Evolutionary conservation across 1,140 invertebrate genomes (phyloP).

Genomic region (Sycophaga agraensis): DNA sequence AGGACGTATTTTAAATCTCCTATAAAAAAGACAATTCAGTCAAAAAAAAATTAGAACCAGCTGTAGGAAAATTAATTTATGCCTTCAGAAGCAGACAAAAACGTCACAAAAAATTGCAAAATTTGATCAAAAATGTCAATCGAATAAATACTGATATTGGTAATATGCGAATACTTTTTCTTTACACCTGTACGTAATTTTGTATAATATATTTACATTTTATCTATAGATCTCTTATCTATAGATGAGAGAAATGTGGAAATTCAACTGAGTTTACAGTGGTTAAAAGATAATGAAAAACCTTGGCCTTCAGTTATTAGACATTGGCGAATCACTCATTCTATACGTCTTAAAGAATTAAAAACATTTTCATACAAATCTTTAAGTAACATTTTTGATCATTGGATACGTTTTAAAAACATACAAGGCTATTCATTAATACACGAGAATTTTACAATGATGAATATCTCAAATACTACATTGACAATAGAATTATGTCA

Average conservation of each 20-base stretch:
- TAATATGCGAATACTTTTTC: neutral
- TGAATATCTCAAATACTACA: too few relatives aligned
- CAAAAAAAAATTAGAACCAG: neutral
- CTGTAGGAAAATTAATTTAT: slow-evolving; percentile 13
- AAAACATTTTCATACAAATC: neutral
- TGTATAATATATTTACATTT: neutral
- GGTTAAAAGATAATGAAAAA: slow-evolving; percentile 9
- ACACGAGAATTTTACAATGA: too few relatives aligned
- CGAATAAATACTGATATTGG: neutral
- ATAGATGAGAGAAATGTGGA: neutral
- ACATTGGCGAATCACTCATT: slow-evolving; percentile 5
- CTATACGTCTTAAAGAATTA: neutral
- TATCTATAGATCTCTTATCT: too few relatives aligned
- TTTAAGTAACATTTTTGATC: neutral
- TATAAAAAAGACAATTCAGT: slow-evolving; percentile 14
- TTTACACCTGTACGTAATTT: neutral
- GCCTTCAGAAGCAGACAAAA: neutral
- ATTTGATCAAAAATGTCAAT: neutral
- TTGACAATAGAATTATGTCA: too few relatives aligned
- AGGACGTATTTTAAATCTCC: too few relatives aligned
- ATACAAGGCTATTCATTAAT: too few relatives aligned
- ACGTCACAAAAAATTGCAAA: neutral
- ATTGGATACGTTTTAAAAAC: too few relatives aligned
- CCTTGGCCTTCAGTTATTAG: slow-evolving; percentile 3
- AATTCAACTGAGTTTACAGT: neutral